Evolutionary conservation across 2,797 vertebrate genomes (phyloP).

Genomic region (Bradypodion ventrale): DNA sequence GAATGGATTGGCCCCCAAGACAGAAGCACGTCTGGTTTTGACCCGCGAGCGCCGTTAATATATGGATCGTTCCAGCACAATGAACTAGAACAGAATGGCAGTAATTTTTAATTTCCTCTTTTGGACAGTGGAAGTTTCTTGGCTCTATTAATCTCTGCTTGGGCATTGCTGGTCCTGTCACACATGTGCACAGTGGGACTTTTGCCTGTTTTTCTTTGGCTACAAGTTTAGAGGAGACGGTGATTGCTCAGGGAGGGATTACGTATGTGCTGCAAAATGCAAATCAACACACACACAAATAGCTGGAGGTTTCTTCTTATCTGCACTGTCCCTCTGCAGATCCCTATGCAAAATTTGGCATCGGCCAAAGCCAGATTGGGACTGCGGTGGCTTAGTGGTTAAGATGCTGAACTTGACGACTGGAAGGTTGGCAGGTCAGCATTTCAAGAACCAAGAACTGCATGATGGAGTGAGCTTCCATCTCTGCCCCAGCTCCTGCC

Average conservation of each 20-base stretch:
- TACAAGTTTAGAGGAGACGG: conserved; percentile 33
- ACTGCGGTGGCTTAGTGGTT: too few species aligned
- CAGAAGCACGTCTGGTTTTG: conserved; percentile 45
- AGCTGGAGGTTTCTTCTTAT: background rate
- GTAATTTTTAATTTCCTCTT: conserved; percentile 71
- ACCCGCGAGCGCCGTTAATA: conserved; percentile 61
- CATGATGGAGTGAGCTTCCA: too few species aligned
- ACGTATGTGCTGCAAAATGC: conserved; percentile 31
- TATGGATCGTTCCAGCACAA: conserved; percentile 61
- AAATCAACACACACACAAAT: conserved; percentile 24
- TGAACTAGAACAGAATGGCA: conserved; percentile 64
- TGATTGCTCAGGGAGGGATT: conserved; percentile 38
- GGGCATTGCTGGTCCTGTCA: conserved; percentile 39
- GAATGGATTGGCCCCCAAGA: background rate
- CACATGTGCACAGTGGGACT: background rate
- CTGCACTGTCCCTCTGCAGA: background rate
- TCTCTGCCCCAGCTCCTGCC: too few species aligned
- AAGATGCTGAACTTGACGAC: too few species aligned
- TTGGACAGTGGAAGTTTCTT: conserved; percentile 51
- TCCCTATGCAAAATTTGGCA: background rate
- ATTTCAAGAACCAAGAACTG: too few species aligned
- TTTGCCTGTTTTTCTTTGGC: conserved; percentile 49
- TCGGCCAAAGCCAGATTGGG: background rate
- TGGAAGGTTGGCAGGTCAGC: too few species aligned
- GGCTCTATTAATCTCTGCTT: conserved; percentile 38